Evolutionary conservation across 2,797 vertebrate genomes (phyloP).

Genomic region (Sciaenops ocellatus): DNA sequence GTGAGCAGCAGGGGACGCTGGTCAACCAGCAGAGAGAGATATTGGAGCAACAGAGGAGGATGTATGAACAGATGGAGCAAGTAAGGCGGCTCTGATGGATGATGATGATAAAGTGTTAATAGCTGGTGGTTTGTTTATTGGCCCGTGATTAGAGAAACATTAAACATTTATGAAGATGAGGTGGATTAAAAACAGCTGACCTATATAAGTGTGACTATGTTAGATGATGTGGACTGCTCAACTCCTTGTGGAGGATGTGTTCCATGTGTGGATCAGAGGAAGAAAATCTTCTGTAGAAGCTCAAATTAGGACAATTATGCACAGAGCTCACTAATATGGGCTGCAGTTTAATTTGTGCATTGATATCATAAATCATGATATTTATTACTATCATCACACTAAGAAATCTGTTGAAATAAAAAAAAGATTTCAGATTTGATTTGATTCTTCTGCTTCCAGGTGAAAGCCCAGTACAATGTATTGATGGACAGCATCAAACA

Average conservation of each 20-base stretch:
- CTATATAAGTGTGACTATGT: not conserved
- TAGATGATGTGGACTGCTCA: not conserved
- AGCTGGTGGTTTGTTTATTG: not conserved
- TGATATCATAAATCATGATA: not conserved
- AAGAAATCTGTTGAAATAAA: not conserved
- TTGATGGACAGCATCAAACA: conserved; percentile 88
- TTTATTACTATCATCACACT: not conserved
- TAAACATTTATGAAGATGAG: not conserved
- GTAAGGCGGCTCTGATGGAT: conserved; percentile 58
- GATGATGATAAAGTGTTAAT: conserved; percentile 4
- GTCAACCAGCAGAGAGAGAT: conserved; percentile 89
- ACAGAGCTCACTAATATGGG: not conserved
- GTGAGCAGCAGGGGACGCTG: conserved; percentile 87
- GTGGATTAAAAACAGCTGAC: conserved; percentile 15
- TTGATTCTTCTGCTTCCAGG: conserved; percentile 51
- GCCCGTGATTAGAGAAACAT: not conserved
- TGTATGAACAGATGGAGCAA: conserved; percentile 91
- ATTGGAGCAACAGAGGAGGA: conserved; percentile 90
- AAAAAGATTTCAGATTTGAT: not conserved
- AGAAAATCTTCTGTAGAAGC: not conserved
- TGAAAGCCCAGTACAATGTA: conserved; percentile 88
- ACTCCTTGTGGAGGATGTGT: conserved; percentile 1
- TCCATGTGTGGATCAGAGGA: conserved; percentile 15
- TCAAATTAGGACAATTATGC: not conserved
- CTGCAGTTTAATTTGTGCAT: not conserved